Base-by-base conservation (phyloP, 2,113 vertebrate genomes). In the Apodemus sylvaticus region DNA sequence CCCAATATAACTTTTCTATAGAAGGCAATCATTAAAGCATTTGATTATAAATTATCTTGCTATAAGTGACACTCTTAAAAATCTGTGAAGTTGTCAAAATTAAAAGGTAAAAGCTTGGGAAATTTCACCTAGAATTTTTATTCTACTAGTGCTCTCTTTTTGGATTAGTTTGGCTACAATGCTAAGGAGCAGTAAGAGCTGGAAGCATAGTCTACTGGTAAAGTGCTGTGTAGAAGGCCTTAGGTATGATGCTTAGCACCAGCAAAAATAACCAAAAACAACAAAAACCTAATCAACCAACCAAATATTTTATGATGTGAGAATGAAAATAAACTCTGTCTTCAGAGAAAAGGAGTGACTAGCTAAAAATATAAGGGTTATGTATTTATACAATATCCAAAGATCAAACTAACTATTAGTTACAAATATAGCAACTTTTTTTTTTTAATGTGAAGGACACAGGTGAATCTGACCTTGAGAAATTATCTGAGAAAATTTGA, bases 321-420 rank as follows among this genome's bases (percentile, higher is more conserved):
- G 89, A 95, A 94, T 62, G 36, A 58, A 55, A 89, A 17, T 8
- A 83, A 93, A 39, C 73, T 42, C 73, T 45, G 70, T 76, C 19
- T 20, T 42, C 86, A 93, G 31, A 81, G 39, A 89, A 95, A 97
- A 95, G 20, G 0, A 78, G n/a, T 14, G 66, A 64, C 71, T 51
- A 77, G 39, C 94, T 58, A 20, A 60, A 89, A 97, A 77, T 62
- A 12, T 8, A 66, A 91, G 8, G 13, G 90, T 77, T 71, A 86
- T 48, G 20, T 42, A 95, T 70, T 86, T 71, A 87, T 19, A 31
- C 19, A 92, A 20, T 16, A 86, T 60, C 1, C 87, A 95, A 45
- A 95, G 39, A 87, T 85, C 42, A 83, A 94, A 97, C 81, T 85
- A 74, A 90, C n/a, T 78, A 81, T 24, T 94, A 92, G 73, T 93